Evolutionary conservation across 2,113 vertebrate species (phyloP), one percentile per base, ranked within the genome.

Genomic region (Dermatemys mawii): DNA sequence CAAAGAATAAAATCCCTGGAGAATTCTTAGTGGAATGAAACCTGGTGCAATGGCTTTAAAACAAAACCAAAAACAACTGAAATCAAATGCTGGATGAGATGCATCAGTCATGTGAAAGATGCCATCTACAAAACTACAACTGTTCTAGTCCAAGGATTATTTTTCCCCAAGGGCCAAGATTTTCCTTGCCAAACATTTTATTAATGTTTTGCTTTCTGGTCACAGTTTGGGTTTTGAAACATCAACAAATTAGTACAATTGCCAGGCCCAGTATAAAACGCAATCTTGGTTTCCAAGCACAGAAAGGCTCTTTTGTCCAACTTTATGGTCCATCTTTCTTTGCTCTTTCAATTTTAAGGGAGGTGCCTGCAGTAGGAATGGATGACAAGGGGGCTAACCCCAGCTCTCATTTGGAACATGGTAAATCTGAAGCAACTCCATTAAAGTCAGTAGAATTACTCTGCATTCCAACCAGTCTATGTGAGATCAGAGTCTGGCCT

Each of bases 221-320:
- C 76, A 79, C 5, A 32, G 44, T 84, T 84, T 86, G 26, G n/a
- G 10, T 60, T 87, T 53, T 67, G 50, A 84, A 83, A 70, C 48
- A 73, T 83, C 48, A 82, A 81, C n/a, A 57, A 51, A 70, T 46
- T 0, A 38, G 51, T 2, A 55, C 48, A 11, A 26, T 7, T 0
- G 81, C 44, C 3, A 60, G 44, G 91, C 90, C 84, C 90, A 90
- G 92, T 10, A 82, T n/a, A 75, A 32, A 86, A 73, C 32, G 49
- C 57, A 80, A 3, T 5, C 78, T 85, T 92, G 89, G 91, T 84
- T 81, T 76, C 75, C 29, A 6, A 73, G 10, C 4, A 6, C 24
- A 16, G 41, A 76, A 46, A 27, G 26, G 22, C 46, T 70, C 79
- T 90, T 84, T 85, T 5, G 46, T 55, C 38, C 80, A 93, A 73